These are phyloP conservation scores for Drosophila nigritarsus DNA, from an alignment of 2,888 invertebrate species.

Conservation along the genomic window DNA sequence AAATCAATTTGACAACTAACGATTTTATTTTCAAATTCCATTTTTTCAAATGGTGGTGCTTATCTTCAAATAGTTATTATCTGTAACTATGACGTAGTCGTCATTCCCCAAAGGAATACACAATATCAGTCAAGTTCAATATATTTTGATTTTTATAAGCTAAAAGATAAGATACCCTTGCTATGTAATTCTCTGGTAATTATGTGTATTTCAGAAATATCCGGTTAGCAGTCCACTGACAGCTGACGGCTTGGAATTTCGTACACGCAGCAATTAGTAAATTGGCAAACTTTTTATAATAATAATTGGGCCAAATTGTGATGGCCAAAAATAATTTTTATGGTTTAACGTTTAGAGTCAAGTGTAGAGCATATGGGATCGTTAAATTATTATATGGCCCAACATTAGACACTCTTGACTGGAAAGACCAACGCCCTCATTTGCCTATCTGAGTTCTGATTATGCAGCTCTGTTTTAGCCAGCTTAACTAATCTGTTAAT, in stretches of 20 bases:
- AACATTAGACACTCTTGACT: conserved; percentile 20
- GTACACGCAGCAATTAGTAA: conserved; percentile 3
- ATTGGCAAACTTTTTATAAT: conserved; percentile 32
- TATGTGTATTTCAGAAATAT: conserved; percentile 1
- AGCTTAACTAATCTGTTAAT: not conserved
- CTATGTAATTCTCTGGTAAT: not conserved
- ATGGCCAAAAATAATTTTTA: conserved; percentile 37
- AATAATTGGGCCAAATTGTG: conserved; percentile 32
- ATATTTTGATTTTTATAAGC: conserved; percentile 39
- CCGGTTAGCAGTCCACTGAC: conserved; percentile 10
- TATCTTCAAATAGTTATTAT: conserved; percentile 19
- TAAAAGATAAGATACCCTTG: conserved; percentile 26
- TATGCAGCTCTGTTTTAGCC: not conserved
- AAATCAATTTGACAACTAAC: not conserved
- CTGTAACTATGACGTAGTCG: conserved; percentile 16
- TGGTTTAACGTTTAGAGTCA: conserved; percentile 14
- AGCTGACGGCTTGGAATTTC: conserved; percentile 14
- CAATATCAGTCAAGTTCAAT: conserved; percentile 46
- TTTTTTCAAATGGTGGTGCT: not conserved
- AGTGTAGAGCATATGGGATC: conserved; percentile 21
- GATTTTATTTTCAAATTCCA: not conserved
- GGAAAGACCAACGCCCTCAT: conserved; percentile 17
- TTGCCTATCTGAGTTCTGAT: conserved; percentile 16
- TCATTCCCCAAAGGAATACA: conserved; percentile 9
- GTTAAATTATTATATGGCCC: conserved; percentile 15